Conservation (phyloP, 2,113 vertebrate genomes). For the Nycticorax nycticorax region DNA sequence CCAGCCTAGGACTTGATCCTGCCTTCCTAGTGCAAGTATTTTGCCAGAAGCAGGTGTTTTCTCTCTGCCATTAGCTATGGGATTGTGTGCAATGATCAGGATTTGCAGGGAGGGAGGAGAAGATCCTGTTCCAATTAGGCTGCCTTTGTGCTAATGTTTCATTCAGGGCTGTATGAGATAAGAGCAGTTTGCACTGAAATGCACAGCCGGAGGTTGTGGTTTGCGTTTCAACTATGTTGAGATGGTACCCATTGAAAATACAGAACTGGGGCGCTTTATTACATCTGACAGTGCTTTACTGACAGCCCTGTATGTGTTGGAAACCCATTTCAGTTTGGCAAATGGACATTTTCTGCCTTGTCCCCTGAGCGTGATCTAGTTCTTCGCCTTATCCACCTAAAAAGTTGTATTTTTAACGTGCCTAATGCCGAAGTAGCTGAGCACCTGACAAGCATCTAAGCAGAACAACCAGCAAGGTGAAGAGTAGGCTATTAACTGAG, state of each 20-base stretch:
- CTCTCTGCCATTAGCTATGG: not conserved
- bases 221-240: constrained; percentile 47
- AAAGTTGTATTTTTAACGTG: not conserved
- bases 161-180: not conserved
- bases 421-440: not conserved
- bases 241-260: constrained; percentile 64
- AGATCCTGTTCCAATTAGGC: constrained; percentile 37
- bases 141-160: constrained; percentile 28
- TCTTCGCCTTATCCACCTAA: constrained; percentile 37
- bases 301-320: constrained; percentile 41
- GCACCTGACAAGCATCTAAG: constrained; percentile 42
- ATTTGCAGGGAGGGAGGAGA: constrained; percentile 20
- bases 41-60: not conserved
- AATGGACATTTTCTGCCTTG: constrained; percentile 59
- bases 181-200: constrained; percentile 45
- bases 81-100: constrained; percentile 53
- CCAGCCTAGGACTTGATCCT: not conserved
- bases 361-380: constrained; percentile 51
- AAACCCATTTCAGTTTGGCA: constrained; percentile 59
- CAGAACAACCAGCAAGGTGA: constrained; percentile 52
- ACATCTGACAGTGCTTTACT: constrained; percentile 49
- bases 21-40: not conserved
- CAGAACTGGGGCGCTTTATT: constrained; percentile 11
- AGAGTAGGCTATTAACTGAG: not conserved
- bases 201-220: constrained; percentile 30